Evolutionary conservation across 2,797 vertebrate species (phyloP).

Genomic region (Pampus argenteus): DNA sequence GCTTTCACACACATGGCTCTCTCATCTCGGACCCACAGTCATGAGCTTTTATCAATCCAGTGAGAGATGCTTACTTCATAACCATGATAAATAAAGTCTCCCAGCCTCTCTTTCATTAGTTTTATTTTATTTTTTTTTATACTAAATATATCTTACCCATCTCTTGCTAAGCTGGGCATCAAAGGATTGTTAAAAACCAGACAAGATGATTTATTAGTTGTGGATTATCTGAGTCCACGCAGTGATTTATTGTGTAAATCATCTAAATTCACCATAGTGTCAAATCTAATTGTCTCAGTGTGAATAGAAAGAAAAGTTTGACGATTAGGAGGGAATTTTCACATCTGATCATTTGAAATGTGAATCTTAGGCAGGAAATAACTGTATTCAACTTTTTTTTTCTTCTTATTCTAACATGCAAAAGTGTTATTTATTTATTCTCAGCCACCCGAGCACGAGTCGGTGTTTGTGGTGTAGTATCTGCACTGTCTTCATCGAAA

Average conservation of each 20-base stretch:
- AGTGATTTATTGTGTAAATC: constrained; percentile 41
- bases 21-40: too few relatives aligned
- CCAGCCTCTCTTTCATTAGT: not conserved
- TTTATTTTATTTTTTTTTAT: not conserved
- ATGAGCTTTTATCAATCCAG: not conserved
- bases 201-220: constrained; percentile 51
- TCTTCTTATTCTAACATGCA: not conserved
- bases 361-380: constrained; percentile 1
- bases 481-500: too few relatives aligned
- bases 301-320: constrained; percentile 11
- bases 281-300: constrained; percentile 29
- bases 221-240: constrained; percentile 15
- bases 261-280: constrained; percentile 41
- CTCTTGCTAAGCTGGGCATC: not conserved
- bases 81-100: not conserved
- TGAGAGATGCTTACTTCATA: not conserved
- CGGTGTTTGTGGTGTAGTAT: not conserved
- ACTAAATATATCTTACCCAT: not conserved
- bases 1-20: too few relatives aligned
- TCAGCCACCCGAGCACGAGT: not conserved
- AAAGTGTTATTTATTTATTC: not conserved
- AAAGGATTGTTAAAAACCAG: not conserved
- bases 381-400: too few relatives aligned
- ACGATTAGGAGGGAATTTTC: not conserved
- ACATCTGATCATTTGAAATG: constrained; percentile 1